Evolutionary conservation across 2,113 vertebrate genomes (phyloP).

Genomic region (Prionailurus viverrinus): DNA sequence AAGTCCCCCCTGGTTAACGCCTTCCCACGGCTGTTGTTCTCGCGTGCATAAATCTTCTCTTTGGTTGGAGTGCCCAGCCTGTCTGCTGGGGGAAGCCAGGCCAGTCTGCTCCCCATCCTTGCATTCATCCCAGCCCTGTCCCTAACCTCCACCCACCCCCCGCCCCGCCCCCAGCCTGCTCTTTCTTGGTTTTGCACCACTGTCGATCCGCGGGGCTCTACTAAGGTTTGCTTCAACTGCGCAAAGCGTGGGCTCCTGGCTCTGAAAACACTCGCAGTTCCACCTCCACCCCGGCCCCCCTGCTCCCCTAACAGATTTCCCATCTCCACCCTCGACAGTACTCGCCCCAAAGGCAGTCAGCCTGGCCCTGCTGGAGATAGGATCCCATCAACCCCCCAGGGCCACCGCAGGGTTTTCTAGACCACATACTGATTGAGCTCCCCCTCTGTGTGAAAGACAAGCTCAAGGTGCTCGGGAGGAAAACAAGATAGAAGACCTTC

Average conservation of each 20-base stretch:
- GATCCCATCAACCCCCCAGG: background rate
- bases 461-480: background rate
- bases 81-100: background rate
- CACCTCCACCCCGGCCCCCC: too few species aligned
- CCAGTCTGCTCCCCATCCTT: background rate
- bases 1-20: background rate
- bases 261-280: background rate
- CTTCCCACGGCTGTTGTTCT: background rate
- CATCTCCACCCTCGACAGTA: too few species aligned
- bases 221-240: background rate
- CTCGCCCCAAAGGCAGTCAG: too few species aligned
- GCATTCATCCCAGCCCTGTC: background rate
- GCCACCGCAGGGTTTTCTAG: background rate
- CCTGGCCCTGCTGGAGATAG: too few species aligned
- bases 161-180: background rate
- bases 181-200: background rate
- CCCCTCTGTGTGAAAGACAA: background rate
- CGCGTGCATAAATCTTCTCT: background rate
- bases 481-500: background rate
- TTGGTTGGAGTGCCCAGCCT: rapidly evolving
- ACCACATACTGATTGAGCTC: too few species aligned
- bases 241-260: too few species aligned
- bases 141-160: background rate
- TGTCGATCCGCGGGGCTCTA: background rate
- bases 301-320: background rate